Evolutionary conservation across 2,888 invertebrate species (phyloP), one percentile per base, ranked within the genome.

Genomic region (Mylabris sibirica): DNA sequence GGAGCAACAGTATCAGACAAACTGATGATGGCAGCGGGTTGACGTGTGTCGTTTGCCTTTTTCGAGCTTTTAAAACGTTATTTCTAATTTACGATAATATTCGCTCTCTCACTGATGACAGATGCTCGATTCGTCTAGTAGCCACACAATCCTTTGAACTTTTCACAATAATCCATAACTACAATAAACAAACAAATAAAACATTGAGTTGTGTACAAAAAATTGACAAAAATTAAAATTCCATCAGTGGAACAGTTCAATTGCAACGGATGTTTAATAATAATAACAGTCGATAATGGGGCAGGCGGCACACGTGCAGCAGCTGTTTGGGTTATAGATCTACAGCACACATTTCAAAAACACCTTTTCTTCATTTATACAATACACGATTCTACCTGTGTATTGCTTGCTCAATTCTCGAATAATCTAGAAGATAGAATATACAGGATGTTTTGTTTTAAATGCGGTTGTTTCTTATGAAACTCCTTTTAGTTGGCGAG

Each of bases 221-320:
- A 20, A 49, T 49, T 20, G 49, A 11, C 1, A 22, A 20, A 17
- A 49, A 49, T 49, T n/a, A 34, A 35, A 35, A 20, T 38, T n/a
- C 44, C 1, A n/a, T 14, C 11, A n/a, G n/a, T 17, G 12, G 44
- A 38, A 30, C 30, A 60, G 34, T 60, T 60, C n/a, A 17, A 60
- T 35, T 20, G 30, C 8, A 34, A 9, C 26, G 17, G 20, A 17
- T 60, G 60, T 30, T 34, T n/a, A 35, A 20, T 49, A 38, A 20
- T 49, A 38, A 30, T 30, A 30, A 30, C 30, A 14, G 9, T 62
- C 17, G 35, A 62, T 62, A 41, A 66, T 67, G 70, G 59, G 24
- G 67, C 30, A 44, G 24, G 67, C 30, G 30, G 30, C 67, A 66
- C 70, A 70, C 70, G 70, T 70, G 70, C 70, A 64, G 70, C 70